These are phyloP conservation scores for Leucozona laternaria DNA, from an alignment of 2,888 invertebrate genomes.

Conservation along the genomic window DNA sequence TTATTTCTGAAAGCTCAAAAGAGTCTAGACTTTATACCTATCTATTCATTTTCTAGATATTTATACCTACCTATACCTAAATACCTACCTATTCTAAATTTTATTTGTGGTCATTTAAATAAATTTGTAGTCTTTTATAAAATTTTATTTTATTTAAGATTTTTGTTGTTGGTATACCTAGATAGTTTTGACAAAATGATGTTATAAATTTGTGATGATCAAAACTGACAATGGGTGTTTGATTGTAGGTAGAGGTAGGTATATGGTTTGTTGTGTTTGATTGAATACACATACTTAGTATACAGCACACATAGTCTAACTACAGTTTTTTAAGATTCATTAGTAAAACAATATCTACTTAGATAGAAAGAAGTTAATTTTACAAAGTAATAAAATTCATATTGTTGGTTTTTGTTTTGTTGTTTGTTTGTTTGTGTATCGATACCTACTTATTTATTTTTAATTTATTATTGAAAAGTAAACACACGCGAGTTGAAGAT, in stretches of 20 bases:
- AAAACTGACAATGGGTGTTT: constrained; percentile 60
- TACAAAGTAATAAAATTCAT: constrained; percentile 24
- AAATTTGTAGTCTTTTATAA: constrained; percentile 38
- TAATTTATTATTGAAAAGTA: constrained; percentile 27
- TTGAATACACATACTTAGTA: background rate
- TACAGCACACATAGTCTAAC: background rate
- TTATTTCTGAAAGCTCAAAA: constrained; percentile 50
- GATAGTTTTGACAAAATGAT: constrained; percentile 48
- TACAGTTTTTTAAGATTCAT: constrained; percentile 51
- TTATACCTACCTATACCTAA: background rate
- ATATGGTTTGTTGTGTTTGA: background rate
- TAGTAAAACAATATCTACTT: constrained; percentile 51
- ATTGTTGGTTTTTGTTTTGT: background rate
- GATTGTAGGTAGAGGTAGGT: constrained; percentile 1
- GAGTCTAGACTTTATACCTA: constrained; percentile 56
- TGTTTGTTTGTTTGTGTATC: no score
- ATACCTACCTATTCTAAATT: background rate
- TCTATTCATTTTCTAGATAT: background rate
- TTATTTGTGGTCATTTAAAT: constrained; percentile 53
- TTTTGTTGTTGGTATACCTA: background rate
- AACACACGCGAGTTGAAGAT: constrained; percentile 39
- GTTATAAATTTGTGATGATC: constrained; percentile 70
- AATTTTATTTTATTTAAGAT: constrained; percentile 23
- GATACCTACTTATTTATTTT: background rate
- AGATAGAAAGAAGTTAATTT: constrained; percentile 51